Base-by-base conservation (phyloP, 2,888 invertebrate species). In the Ceriagrion tenellum region DNA sequence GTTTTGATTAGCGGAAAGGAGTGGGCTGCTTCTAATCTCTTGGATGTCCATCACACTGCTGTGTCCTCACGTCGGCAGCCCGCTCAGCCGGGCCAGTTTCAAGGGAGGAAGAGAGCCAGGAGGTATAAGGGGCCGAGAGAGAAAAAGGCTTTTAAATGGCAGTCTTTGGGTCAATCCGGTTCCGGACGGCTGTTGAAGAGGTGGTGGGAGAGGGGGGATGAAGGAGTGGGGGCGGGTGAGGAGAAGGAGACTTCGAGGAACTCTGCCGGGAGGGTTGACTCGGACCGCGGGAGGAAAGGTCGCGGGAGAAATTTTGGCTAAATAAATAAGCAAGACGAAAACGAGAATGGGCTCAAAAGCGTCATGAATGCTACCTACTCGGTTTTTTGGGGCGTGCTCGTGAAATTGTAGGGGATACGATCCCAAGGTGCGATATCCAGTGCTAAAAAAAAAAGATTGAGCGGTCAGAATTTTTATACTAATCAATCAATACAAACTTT, bases 161-260 rank as follows among this genome's bases (percentile, higher is more conserved):
- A 81, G 81, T 81, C 35, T 81, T 13, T 81, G 30, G 81, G 81
- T 35, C 30, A 81, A 81, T 81, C 81, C 81, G 81, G 81, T 81
- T 35, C 81, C 81, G 81, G 81, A 81, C 23, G 35, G 81, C 18
- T 35, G 81, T 81, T 18, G 81, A 35, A 35, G 81, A 35, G 35
- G 81, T 35, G 16, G 35, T 35, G n/a, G n/a, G 30, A 18, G 26
- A 35, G 18, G 81, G 81, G 81, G 16, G 16, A 0, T 13, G 81
- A 8, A n/a, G n/a, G 16, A 16, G 26, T 35, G 16, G 35, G 35
- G 35, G 2, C 2, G 13, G 35, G 81, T 16, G 30, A 69, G 69
- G 69, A 35, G 12, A 35, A n/a, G n/a, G 10, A 35, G 12, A 35
- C 12, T 35, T 35, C 16, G 81, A 81, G 81, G n/a, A 81, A 35